phyloP scores from a whole-genome alignment of 2,888 invertebrate genomes.

The Cyaniris semiargus region DNA sequence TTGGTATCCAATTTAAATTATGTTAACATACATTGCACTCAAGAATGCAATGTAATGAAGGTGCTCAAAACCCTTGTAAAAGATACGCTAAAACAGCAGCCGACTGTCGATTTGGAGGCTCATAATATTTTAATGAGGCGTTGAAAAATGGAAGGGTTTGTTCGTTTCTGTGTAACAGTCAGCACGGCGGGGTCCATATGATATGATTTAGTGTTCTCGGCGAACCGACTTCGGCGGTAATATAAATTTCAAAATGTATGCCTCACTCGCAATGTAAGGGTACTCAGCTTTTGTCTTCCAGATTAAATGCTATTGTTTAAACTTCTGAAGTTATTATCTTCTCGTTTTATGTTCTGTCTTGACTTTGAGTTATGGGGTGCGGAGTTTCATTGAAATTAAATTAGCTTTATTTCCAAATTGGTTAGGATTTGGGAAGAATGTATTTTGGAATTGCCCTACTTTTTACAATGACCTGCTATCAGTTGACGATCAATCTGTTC shows the following conservation, averaged over 20 bases:
- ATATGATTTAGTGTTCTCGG: constrained; percentile 16
- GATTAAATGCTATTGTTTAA: constrained; percentile 21
- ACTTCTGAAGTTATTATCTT: constrained; percentile 13
- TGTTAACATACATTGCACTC: too few species aligned
- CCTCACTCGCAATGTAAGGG: background rate
- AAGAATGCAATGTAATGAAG: too few species aligned
- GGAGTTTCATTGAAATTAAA: background rate
- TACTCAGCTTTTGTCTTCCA: background rate
- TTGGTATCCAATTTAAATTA: too few species aligned
- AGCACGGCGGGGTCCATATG: background rate
- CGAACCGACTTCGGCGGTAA: constrained; percentile 3
- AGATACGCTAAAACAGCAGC: too few species aligned
- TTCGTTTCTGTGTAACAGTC: background rate
- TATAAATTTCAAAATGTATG: constrained; percentile 22
- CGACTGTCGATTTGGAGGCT: too few species aligned
- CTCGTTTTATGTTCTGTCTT: background rate
- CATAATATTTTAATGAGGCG: too few species aligned
- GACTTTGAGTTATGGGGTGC: background rate
- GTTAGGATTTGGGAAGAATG: background rate
- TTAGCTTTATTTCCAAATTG: background rate
- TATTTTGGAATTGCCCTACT: background rate
- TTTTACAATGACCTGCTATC: too few species aligned
- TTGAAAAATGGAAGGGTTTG: background rate
- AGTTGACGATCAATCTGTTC: too few species aligned
- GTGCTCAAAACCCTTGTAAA: too few species aligned